Base-by-base conservation (phyloP, 2,888 invertebrate genomes). In the Sinopyrophorus schimmeli region DNA sequence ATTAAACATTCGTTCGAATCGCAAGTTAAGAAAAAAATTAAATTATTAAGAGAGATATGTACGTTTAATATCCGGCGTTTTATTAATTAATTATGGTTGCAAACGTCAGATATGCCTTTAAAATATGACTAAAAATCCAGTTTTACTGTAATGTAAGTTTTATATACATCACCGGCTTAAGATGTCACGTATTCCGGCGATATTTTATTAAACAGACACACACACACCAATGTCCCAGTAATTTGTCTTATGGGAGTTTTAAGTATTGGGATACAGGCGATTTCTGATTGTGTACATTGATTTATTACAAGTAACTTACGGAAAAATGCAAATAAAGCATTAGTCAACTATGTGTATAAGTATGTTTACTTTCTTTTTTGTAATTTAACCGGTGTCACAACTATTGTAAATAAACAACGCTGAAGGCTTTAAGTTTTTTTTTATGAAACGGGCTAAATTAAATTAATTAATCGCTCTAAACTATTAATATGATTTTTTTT, bases 141-240 rank as follows among this genome's bases (percentile, higher is more conserved):
- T 32, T 38, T 43, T 50, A 44, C 34, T 43, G 44, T 44, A 50
- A 49, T 41, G 17, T 47, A 34, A 44, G 32, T 43, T 50, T 50
- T 46, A 38, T 50, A 55, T 55, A 50, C 31, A 55, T 55, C 55
- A 53, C 43, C 49, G 34, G 53, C 53, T 55, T 55, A 55, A 47
- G 46, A 47, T 43, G 53, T 55, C 55, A 55, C 55, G 55, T 55
- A 55, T 32, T 50, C 26, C 28, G 43, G 37, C 44, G 34, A 43
- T 55, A 55, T 53, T 53, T 55, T 53, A 53, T 42, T n/a, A n/a
- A n/a, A n/a, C n/a, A n/a, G n/a, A n/a, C n/a, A n/a, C n/a, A n/a
- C n/a, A 39, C 53, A 53, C 55, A 55, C 43, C 47, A 37, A 48
- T 53, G 43, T 38, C 41, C 39, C 18, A 38, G 47, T 46, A 55